Evolutionary conservation across 2,797 vertebrate species (phyloP), one percentile per base, ranked within the genome.

Genomic region (Saxicola maurus): DNA sequence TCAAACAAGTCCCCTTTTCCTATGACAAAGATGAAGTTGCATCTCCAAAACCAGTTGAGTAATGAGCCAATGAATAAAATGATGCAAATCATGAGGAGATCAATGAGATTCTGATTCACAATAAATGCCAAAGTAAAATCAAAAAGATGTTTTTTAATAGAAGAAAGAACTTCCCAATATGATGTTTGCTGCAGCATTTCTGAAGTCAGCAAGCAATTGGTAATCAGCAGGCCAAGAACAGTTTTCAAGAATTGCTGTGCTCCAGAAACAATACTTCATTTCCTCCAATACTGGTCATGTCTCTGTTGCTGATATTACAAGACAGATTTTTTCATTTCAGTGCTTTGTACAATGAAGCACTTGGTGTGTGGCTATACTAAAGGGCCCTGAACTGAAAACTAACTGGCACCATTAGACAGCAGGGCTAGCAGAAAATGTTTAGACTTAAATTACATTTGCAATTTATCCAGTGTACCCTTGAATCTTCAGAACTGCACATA

Each of bases 211-310:
- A 86, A 90, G 45, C 31, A 82, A 60, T 30, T 90, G 43, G 35
- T 17, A 52, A 23, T 61, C 31, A 69, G 13, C 27, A 62, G 35
- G 51, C 67, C 83, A 87, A 74, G 64, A 84, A 30, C 9, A 90
- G 30, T 78, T 79, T 90, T 82, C 61, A 56, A 78, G 87, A 92
- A 85, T 31, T 91, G 53, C 30, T 40, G 3, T 56, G 25, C 12
- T 94, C 37, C 62, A 90, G 19, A 89, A 94, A 61, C 24, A 82
- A 48, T 73, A 71, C 17, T 80, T 82, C 10, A 38, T 91, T 94
- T 89, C 35, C 55, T 88, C 59, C 48, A 66, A 25, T 48, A 23
- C 38, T 69, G 35, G 19, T 59, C 65, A 74, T 33, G 28, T 74
- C 56, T 87, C 16, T 60, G 40, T 27, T 92, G 64, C 46, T 82